Evolutionary conservation across 2,797 vertebrate genomes (phyloP), one percentile per base, ranked within the genome.

Genomic region (Eulemur coronatus): DNA sequence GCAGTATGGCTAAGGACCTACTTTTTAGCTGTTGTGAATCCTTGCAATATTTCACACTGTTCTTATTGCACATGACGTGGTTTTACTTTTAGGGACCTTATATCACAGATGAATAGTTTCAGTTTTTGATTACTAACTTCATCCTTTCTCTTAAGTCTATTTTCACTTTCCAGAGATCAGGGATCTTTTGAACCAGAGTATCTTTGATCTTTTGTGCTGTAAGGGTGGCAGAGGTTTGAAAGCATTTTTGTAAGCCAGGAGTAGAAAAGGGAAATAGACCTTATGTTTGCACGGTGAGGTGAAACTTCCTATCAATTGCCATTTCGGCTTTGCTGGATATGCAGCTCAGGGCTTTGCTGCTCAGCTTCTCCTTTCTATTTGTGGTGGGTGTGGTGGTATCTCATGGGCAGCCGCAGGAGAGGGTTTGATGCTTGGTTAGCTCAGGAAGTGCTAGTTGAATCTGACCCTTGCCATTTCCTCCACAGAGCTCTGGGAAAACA

Each of bases 301-400:
- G n/a, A 11, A 26, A 5, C 35, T 20, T 82, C 41, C 24, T 52
- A 0, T 13, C 33, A 3, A 20, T 4, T 3, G 6, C 8, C 3
- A 0, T 67, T 4, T 2, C 0, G 0, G 4, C 38, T 22, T 11
- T 26, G 8, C 14, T 1, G 8, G 24, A 1, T 41, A 8, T 2
- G 12, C 9, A 17, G 10, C 13, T 76, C 15, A 5, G 48, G 30
- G 15, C 17, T 22, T 69, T 70, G 41, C 30, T 55, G 10, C 18
- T n/a, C 20, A 20, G 0, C 8, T 5, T n/a, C 33, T 2, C 24
- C n/a, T 67, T 84, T 61, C n/a, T 48, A 5, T 6, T 15, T 61
- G 24, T 8, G 18, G 20, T 76, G n/a, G 1, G 10, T 28, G 1
- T 48, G 55, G 41, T 26, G 63, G 41, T 28, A 65, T 11, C 1